Evolutionary conservation across 2,113 vertebrate species (phyloP), one percentile per base, ranked within the genome.

Genomic region (Bombycilla garrulus): DNA sequence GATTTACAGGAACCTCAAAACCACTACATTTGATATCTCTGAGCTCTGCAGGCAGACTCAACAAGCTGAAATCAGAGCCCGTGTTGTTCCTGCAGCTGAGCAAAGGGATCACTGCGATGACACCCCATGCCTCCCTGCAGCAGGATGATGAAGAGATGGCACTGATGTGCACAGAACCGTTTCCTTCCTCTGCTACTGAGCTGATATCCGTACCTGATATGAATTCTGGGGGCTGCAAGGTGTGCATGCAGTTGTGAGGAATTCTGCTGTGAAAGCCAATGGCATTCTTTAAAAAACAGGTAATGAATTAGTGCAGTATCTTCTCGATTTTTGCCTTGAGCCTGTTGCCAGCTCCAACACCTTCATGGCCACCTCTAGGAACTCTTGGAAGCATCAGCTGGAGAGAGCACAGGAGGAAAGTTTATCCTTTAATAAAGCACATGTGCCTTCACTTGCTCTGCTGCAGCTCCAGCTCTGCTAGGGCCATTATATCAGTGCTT

Each of bases 361-460:
- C 23, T 35, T 31, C 28, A 5, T 2, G 8, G 26, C 14, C 54
- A n/a, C 10, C 38, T 29, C n/a, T 8, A 6, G 7, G 38, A 73
- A 6, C 4, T 22, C 79, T 28, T 26, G 9, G 56, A 47, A 82
- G 40, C 38, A 42, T 15, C 5, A 33, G 19, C 28, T 53, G 35
- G 5, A 65, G 15, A 31, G 8, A 10, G 4, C 3, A 20, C 26
- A 76, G 51, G 45, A 71, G 42, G 6, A 9, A 48, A 40, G 69
- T 38, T 38, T 38, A 47, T 9, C 18, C 7, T 79, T 62, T 21
- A 18, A 7, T 20, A 47, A 67, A 56, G 74, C 50, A 33, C 29
- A 35, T 0, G 0, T 11, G 24, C 17, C 56, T 31, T 13, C 45
- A 23, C 6, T 45, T 35, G 45, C 0, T 44, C 11, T 48, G 73